Evolutionary conservation across 1,140 invertebrate genomes (phyloP).

Genomic region (Panagrolaimus sp.): DNA sequence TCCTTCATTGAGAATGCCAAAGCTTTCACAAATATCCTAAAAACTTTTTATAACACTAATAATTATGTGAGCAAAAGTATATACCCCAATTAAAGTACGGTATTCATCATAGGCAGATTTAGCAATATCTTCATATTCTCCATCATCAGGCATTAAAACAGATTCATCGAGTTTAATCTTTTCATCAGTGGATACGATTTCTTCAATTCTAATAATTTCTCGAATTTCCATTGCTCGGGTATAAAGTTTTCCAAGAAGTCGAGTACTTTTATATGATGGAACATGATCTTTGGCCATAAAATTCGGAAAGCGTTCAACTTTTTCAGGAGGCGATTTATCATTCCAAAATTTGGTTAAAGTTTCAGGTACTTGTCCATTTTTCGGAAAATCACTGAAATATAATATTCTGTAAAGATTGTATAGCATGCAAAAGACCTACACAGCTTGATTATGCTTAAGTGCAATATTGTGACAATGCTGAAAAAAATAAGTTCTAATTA

Average conservation of each 20-base stretch:
- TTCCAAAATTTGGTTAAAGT: constrained; percentile 9
- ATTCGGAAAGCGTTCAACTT: constrained; percentile 5
- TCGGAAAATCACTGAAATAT: constrained; percentile 60
- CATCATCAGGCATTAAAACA: constrained; percentile 11
- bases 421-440: too few species aligned
- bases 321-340: constrained; percentile 34
- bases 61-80: not conserved
- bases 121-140: not conserved
- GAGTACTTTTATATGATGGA: constrained; percentile 34
- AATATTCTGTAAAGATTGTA: too few species aligned
- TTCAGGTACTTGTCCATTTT: constrained; percentile 46
- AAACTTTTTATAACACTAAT: not conserved
- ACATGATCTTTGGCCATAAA: constrained; percentile 7
- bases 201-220: constrained; percentile 5
- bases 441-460: constrained; percentile 46
- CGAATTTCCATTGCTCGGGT: constrained; percentile 27
- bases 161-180: not conserved
- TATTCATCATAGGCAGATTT: not conserved
- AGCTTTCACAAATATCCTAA: constrained; percentile 22
- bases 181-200: not conserved
- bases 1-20: constrained; percentile 18
- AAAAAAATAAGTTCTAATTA: too few species aligned
- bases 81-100: not conserved
- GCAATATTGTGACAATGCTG: not conserved
- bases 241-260: constrained; percentile 55